These are phyloP conservation scores for Triops cancriformis DNA, from an alignment of 1,140 invertebrate species.

Conservation along the genomic window DNA sequence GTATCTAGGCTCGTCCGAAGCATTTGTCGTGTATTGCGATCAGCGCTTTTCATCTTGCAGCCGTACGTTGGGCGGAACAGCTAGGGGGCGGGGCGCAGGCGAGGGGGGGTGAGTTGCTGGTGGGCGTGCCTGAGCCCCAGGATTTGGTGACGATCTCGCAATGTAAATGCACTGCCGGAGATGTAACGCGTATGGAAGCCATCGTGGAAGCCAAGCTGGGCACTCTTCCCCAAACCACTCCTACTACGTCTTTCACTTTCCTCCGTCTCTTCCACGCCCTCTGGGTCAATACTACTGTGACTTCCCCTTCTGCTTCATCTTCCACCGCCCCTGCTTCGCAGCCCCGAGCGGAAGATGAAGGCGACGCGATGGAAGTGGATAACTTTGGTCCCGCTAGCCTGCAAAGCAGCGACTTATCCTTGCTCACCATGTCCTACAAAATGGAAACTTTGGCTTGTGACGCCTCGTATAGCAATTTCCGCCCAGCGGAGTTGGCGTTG, in stretches of 20 bases:
- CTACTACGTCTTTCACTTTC: constrained; percentile 55
- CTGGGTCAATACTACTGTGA: constrained; percentile 37
- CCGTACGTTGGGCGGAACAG: constrained; percentile 40
- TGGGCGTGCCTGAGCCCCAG: constrained; percentile 38
- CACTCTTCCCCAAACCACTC: constrained; percentile 47
- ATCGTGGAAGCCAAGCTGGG: constrained; percentile 60
- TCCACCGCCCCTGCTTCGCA: no score
- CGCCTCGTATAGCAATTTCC: constrained; percentile 54
- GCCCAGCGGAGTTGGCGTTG: constrained; percentile 57
- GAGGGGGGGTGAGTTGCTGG: constrained; percentile 33
- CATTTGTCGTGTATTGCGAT: constrained; percentile 63
- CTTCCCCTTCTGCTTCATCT: no score
- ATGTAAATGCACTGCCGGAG: constrained; percentile 63
- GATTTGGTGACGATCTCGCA: constrained; percentile 52
- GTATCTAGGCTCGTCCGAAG: constrained; percentile 48
- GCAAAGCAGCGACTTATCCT: constrained; percentile 39
- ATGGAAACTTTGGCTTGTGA: constrained; percentile 63
- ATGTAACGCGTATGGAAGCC: constrained; percentile 61
- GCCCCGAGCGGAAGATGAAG: no score
- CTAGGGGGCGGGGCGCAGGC: constrained; percentile 28
- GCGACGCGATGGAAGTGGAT: constrained; percentile 43
- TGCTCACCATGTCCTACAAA: constrained; percentile 45
- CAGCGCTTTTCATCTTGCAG: constrained; percentile 56
- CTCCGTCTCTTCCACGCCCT: constrained; percentile 54
- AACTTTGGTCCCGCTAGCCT: constrained; percentile 43